phyloP scores from a whole-genome alignment of 2,113 vertebrate genomes.

The Ceratotherium simum region DNA sequence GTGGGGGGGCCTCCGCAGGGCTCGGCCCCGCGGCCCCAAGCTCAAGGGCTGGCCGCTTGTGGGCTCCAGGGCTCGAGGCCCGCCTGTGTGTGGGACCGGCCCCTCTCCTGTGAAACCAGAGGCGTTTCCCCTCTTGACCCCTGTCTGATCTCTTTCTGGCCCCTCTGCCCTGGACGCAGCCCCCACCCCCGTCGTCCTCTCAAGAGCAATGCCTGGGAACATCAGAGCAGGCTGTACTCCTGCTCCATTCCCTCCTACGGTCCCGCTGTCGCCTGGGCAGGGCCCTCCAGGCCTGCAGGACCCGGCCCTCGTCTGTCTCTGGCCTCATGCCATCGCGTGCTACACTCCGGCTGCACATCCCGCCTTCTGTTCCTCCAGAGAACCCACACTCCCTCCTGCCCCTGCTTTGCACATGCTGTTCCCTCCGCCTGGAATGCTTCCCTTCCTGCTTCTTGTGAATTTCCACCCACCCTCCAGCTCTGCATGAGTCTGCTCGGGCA shows the following conservation, averaged over 20 bases:
- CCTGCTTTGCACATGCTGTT: too few relatives aligned
- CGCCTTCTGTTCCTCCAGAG: background rate
- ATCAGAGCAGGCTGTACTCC: too few relatives aligned
- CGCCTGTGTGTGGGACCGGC: accelerated
- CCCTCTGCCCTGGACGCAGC: background rate
- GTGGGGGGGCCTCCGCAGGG: background rate
- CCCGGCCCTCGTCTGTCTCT: background rate
- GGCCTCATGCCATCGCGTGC: too few relatives aligned
- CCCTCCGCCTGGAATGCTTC: background rate
- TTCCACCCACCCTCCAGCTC: background rate
- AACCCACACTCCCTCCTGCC: background rate
- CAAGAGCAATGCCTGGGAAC: background rate
- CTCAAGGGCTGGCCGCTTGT: accelerated
- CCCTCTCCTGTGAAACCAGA: background rate
- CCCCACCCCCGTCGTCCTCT: background rate
- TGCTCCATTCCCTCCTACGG: background rate
- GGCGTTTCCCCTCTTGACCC: too few relatives aligned
- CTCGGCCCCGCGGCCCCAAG: background rate
- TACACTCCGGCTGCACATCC: background rate
- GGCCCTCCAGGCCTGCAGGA: background rate
- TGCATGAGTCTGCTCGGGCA: background rate
- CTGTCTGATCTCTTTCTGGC: too few relatives aligned
- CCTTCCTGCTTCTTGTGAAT: too few relatives aligned
- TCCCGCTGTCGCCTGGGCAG: too few relatives aligned
- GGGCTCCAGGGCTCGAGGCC: background rate